phyloP scores from a whole-genome alignment of 2,888 invertebrate species.

The Watsonalla cultraria region DNA sequence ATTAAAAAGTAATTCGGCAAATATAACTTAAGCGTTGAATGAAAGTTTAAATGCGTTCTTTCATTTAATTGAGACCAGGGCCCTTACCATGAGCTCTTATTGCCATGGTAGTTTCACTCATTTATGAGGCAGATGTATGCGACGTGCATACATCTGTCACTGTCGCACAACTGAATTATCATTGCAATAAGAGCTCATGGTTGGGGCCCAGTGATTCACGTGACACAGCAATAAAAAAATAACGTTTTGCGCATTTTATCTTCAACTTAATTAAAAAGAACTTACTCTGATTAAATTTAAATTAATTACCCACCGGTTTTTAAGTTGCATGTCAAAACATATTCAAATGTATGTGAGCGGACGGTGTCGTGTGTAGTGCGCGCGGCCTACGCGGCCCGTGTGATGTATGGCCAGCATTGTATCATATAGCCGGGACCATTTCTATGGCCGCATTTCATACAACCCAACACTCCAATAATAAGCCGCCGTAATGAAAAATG shows the following conservation, averaged over 20 bases:
- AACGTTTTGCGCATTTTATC: background rate
- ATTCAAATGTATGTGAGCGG: constrained; percentile 1
- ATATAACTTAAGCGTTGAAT: no score
- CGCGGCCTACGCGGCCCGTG: constrained; percentile 12
- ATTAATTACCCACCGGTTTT: background rate
- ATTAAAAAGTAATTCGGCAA: no score
- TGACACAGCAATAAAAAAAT: background rate
- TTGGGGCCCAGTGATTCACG: no score
- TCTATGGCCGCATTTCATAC: constrained; percentile 40
- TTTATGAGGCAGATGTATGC: no score
- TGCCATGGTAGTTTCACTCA: no score
- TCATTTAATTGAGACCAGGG: no score
- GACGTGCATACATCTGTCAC: no score
- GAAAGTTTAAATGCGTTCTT: no score
- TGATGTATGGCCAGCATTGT: constrained; percentile 52
- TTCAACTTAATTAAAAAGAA: background rate
- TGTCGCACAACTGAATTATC: no score
- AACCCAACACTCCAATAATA: constrained; percentile 45
- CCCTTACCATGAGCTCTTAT: no score
- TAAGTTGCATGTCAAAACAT: background rate
- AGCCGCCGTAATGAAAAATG: constrained; percentile 57
- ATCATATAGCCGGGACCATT: constrained; percentile 32
- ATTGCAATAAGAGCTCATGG: no score
- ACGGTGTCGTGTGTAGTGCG: constrained; percentile 5
- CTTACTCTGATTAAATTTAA: background rate